These are phyloP conservation scores for Mamestra brassicae DNA, from an alignment of 2,888 invertebrate genomes.

Conservation along the genomic window DNA sequence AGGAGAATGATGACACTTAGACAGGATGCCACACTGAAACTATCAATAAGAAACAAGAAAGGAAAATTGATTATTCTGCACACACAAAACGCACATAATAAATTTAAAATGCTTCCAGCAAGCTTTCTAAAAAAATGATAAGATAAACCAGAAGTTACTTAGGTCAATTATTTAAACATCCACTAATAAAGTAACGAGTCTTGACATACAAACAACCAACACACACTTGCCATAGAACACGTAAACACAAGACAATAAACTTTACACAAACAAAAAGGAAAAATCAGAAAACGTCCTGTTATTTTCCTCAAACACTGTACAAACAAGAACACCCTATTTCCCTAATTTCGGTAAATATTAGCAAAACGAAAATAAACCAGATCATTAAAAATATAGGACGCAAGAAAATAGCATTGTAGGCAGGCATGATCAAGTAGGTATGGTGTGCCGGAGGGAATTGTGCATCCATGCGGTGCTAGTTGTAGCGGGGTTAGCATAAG, in stretches of 20 bases:
- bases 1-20: no score
- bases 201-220: neutral
- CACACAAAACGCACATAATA: no score
- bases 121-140: no score
- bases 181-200: no score
- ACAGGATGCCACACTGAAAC: no score
- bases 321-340: conserved; percentile 12
- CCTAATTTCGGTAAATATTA: conserved; percentile 45
- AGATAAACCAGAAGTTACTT: no score
- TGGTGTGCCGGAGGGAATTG: conserved; percentile 29
- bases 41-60: no score
- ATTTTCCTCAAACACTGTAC: conserved; percentile 27
- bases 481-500: conserved; percentile 28
- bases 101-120: no score
- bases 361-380: conserved; percentile 62
- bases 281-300: neutral
- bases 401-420: conserved; percentile 49
- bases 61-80: no score
- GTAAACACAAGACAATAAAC: neutral
- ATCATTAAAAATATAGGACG: conserved; percentile 68
- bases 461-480: conserved; percentile 25
- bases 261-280: neutral
- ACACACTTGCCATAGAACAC: neutral
- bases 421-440: conserved; percentile 54
- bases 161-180: no score